Evolutionary conservation across 2,797 vertebrate species (phyloP).

Genomic region (Lemur catta): DNA sequence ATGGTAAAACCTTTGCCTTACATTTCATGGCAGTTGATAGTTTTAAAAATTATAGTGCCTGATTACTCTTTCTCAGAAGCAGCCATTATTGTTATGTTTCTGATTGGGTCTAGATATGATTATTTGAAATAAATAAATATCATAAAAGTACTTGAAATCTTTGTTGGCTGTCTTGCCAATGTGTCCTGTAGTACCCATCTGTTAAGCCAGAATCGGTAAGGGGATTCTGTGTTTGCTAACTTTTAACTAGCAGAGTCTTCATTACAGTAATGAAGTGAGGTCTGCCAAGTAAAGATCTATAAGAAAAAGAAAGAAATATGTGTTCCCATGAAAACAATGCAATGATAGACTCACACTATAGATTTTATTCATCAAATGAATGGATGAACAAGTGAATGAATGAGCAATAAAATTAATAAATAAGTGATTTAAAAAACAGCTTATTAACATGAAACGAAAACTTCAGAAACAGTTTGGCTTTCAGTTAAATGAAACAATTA

Average conservation of each 20-base stretch:
- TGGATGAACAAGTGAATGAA: not conserved
- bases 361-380: not conserved
- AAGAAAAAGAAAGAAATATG: not conserved
- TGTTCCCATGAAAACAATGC: not conserved
- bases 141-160: not conserved
- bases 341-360: not conserved
- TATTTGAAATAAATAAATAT: not conserved
- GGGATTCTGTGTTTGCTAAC: not conserved
- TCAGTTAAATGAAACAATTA: not conserved
- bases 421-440: not conserved
- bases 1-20: not conserved
- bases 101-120: not conserved
- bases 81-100: not conserved
- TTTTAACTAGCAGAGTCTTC: not conserved
- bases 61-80: not conserved
- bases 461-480: not conserved
- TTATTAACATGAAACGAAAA: conserved; percentile 19
- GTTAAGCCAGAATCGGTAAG: not conserved
- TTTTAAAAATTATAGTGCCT: not conserved
- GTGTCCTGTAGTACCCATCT: not conserved
- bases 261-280: not conserved
- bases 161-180: not conserved
- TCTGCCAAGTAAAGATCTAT: not conserved
- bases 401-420: not conserved
- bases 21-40: not conserved